A percentile compares a stretch with the other conserved stretches of the same genome.
phyloP scores from a whole-genome alignment of 2,888 invertebrate species.

The Chalcosyrphus nemorum region DNA sequence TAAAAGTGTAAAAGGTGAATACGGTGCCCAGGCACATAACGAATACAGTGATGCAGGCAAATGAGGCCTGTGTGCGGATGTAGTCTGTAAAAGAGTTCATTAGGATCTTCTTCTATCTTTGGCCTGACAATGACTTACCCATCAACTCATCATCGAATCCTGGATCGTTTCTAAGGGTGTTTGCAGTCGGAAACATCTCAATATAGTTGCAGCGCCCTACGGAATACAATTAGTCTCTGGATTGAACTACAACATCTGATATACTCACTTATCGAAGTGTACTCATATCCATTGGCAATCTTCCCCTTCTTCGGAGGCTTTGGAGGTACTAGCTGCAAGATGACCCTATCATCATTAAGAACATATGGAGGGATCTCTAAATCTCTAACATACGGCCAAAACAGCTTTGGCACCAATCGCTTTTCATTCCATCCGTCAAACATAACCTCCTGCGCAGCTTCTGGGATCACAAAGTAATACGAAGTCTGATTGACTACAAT shows the following conservation, averaged over 20 bases:
- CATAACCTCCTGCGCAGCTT: constrained; percentile 78
- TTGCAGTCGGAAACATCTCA: constrained; percentile 85
- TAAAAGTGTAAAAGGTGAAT: constrained; percentile 92
- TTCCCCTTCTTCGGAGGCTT: constrained; percentile 78
- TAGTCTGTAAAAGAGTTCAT: constrained; percentile 84
- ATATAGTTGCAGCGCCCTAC: constrained; percentile 85
- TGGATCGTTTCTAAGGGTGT: constrained; percentile 83
- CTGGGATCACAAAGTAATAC: constrained; percentile 80
- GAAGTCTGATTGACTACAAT: constrained; percentile 78
- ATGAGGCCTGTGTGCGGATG: constrained; percentile 91
- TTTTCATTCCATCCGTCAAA: constrained; percentile 80
- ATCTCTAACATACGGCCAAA: constrained; percentile 79
- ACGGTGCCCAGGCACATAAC: constrained; percentile 91
- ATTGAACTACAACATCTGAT: neutral
- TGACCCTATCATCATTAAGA: constrained; percentile 77
- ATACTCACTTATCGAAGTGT: constrained; percentile 77
- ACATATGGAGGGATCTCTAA: constrained; percentile 79
- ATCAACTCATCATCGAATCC: constrained; percentile 84
- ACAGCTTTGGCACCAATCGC: constrained; percentile 77
- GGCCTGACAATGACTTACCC: constrained; percentile 81
- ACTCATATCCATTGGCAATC: constrained; percentile 78
- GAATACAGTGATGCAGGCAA: constrained; percentile 90
- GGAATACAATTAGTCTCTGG: constrained; percentile 68
- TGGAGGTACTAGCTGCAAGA: constrained; percentile 80
- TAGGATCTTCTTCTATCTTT: too few relatives aligned